Conservation (phyloP, 2,797 vertebrate genomes). For the Coracias cyanogaster region DNA sequence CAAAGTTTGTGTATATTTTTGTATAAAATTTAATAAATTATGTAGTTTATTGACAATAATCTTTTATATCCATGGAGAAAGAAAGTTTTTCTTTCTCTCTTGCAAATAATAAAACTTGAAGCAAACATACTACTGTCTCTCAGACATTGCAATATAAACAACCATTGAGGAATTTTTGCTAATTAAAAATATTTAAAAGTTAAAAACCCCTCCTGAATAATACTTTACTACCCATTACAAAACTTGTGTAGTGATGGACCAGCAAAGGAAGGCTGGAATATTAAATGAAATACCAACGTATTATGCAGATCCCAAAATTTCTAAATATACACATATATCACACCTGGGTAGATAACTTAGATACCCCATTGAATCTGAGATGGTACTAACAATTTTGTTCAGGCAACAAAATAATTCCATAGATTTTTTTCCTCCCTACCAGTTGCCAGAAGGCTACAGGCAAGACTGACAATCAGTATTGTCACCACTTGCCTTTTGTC, state of each 20-base stretch:
- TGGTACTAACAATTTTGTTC: not conserved
- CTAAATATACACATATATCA: not conserved
- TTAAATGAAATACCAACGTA: not conserved
- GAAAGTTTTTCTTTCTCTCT: not conserved
- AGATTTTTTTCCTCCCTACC: not conserved
- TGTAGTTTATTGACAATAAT: not conserved
- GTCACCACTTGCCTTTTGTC: not conserved
- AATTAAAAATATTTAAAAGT: not conserved
- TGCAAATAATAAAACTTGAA: not conserved
- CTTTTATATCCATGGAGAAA: not conserved
- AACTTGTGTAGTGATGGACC: not conserved
- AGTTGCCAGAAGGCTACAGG: not conserved
- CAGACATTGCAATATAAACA: not conserved
- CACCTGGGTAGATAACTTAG: not conserved
- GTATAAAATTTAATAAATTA: not conserved
- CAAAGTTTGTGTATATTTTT: not conserved
- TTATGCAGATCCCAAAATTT: not conserved
- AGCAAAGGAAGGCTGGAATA: not conserved
- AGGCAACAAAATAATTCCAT: not conserved
- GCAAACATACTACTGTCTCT: not conserved
- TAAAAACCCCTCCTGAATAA: not conserved
- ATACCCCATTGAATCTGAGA: not conserved
- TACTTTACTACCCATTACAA: not conserved
- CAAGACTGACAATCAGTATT: not conserved
- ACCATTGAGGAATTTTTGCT: not conserved